Percentiles rank a stretch among this genome's conserved stretches.
Conservation (phyloP, 2,113 vertebrate genomes). For the Benitochromis conjunctus region DNA sequence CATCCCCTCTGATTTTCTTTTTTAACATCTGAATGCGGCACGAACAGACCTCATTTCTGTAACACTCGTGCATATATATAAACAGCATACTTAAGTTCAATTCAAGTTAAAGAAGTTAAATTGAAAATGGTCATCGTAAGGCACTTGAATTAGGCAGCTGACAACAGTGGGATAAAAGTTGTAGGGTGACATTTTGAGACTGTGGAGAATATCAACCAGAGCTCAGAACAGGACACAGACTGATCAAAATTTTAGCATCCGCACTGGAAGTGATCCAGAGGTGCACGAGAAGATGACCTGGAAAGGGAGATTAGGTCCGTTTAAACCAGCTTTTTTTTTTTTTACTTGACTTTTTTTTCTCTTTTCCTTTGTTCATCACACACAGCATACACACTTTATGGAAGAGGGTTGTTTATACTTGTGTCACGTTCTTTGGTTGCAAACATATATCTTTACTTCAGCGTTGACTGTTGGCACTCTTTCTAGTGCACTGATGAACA, state of each 20-base stretch:
- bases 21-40: not conserved
- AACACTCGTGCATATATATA: not conserved
- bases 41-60: not conserved
- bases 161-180: not conserved
- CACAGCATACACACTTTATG: not conserved
- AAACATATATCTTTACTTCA: not conserved
- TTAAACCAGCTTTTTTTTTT: not conserved
- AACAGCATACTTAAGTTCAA: not conserved
- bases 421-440: accelerated
- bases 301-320: accelerated
- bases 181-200: not conserved
- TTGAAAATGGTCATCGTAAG: not conserved
- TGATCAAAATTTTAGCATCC: not conserved
- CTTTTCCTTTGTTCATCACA: not conserved
- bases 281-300: not conserved
- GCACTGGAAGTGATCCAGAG: not conserved
- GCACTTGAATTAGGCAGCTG: not conserved
- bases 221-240: not conserved
- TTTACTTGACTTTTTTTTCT: accelerated
- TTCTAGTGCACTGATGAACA: not conserved
- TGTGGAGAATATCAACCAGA: not conserved
- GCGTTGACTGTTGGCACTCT: not conserved
- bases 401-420: accelerated
- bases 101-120: not conserved
- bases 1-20: not conserved